phyloP scores from a whole-genome alignment of 2,113 vertebrate genomes.

The Ailurus styani region DNA sequence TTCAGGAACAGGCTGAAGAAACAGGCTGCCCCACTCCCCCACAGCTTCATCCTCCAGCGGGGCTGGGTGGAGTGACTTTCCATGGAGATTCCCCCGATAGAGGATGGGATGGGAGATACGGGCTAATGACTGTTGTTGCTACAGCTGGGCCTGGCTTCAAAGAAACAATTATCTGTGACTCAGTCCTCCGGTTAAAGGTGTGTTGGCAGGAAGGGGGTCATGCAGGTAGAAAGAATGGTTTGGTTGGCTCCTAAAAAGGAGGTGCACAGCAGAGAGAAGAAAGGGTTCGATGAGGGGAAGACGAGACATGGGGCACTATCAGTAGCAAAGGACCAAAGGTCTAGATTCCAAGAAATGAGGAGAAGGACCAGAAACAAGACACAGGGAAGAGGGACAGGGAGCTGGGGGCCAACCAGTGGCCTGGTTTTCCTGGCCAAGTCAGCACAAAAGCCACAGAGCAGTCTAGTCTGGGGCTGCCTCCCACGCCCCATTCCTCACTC shows the following conservation, averaged over 20 bases:
- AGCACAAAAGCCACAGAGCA: neutral
- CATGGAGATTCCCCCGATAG: neutral
- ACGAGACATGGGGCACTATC: neutral
- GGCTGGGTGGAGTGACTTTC: slow-evolving; percentile 17
- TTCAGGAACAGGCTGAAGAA: neutral
- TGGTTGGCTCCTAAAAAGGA: slow-evolving; percentile 5
- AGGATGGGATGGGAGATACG: neutral
- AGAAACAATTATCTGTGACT: slow-evolving; percentile 71
- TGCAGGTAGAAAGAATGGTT: neutral
- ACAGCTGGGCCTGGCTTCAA: slow-evolving; percentile 53
- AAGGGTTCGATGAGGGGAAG: neutral
- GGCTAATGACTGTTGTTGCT: slow-evolving; percentile 50
- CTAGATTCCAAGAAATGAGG: neutral
- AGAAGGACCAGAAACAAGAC: neutral
- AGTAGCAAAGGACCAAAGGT: neutral
- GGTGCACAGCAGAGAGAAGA: neutral
- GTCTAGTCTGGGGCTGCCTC: neutral
- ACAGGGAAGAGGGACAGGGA: neutral
- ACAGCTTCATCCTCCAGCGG: neutral
- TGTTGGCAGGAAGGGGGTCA: neutral
- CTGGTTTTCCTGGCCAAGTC: neutral
- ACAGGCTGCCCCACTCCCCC: neutral
- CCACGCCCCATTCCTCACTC: neutral
- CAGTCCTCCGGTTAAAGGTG: slow-evolving; percentile 51
- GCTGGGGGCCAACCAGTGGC: neutral